Conservation (phyloP, 2,113 vertebrate species). For the Odocoileus virginianus region DNA sequence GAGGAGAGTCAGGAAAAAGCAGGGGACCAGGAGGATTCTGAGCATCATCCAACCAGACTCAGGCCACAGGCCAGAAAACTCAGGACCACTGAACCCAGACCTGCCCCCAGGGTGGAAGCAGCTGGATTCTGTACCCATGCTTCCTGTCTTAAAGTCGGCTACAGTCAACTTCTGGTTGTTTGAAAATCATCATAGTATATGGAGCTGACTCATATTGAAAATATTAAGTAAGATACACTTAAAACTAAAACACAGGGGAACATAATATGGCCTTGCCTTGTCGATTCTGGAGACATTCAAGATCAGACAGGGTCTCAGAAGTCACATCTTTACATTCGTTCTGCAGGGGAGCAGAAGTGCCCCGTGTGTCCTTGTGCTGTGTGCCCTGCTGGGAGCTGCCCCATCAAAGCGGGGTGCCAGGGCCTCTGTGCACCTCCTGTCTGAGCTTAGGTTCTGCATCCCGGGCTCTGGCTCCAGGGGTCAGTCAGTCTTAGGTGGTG, state of each 20-base stretch:
- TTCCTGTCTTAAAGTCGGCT: slow-evolving; percentile 14
- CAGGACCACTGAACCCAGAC: background rate
- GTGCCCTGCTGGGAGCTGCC: fast-evolving
- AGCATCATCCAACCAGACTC: background rate
- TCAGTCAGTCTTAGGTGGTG: background rate
- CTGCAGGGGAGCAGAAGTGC: too few species aligned
- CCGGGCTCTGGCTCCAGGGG: background rate
- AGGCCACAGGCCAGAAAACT: background rate
- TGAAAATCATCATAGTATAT: slow-evolving; percentile 14
- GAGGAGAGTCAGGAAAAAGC: background rate
- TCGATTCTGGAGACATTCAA: background rate
- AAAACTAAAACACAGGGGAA: background rate
- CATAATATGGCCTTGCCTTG: background rate
- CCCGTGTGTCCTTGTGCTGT: background rate
- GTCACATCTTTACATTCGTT: background rate
- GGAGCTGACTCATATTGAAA: slow-evolving; percentile 47
- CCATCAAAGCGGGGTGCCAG: fast-evolving
- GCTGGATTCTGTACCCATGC: background rate
- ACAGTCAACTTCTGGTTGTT: background rate
- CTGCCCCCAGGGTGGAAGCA: background rate
- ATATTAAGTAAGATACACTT: slow-evolving; percentile 27
- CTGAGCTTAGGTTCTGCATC: background rate
- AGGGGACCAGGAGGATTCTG: background rate
- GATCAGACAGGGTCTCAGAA: background rate
- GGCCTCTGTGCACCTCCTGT: fast-evolving